These are phyloP conservation scores for Listronotus oregonensis DNA, from an alignment of 1,140 invertebrate species.

Conservation along the genomic window DNA sequence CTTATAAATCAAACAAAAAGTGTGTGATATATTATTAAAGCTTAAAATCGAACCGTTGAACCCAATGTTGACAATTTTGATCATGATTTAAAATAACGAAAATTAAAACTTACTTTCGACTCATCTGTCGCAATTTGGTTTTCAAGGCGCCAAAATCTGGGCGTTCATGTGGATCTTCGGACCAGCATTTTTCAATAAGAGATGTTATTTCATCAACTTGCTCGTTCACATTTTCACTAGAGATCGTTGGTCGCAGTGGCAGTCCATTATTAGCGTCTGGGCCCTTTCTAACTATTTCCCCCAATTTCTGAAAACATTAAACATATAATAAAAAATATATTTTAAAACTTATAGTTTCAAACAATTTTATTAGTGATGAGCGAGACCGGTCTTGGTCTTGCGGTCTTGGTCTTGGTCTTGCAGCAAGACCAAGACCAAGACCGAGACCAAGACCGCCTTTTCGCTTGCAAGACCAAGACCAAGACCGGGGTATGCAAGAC, in stretches of 20 bases:
- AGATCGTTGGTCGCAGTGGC: conserved; percentile 72
- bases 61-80: background rate
- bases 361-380: no score
- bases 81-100: background rate
- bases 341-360: no score
- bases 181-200: conserved; percentile 89
- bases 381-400: no score
- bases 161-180: conserved; percentile 83
- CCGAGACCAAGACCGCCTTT: no score
- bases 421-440: no score
- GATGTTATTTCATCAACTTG: conserved; percentile 77
- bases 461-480: no score
- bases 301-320: conserved; percentile 75
- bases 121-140: conserved; percentile 79
- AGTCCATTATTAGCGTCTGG: conserved; percentile 58
- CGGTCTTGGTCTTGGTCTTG: no score
- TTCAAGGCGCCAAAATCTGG: conserved; percentile 88
- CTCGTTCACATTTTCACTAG: conserved; percentile 63
- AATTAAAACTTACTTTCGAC: conserved; percentile 68
- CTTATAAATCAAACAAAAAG: no score
- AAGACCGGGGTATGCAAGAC: no score
- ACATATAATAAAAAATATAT: no score
- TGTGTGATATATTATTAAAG: no score
- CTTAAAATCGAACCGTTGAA: background rate
- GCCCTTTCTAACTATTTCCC: conserved; percentile 74